A percentile compares a stretch with the other conserved stretches of the same genome.
Evolutionary conservation across 1,140 invertebrate genomes (phyloP).

Genomic region (Drosophila athabasca): DNA sequence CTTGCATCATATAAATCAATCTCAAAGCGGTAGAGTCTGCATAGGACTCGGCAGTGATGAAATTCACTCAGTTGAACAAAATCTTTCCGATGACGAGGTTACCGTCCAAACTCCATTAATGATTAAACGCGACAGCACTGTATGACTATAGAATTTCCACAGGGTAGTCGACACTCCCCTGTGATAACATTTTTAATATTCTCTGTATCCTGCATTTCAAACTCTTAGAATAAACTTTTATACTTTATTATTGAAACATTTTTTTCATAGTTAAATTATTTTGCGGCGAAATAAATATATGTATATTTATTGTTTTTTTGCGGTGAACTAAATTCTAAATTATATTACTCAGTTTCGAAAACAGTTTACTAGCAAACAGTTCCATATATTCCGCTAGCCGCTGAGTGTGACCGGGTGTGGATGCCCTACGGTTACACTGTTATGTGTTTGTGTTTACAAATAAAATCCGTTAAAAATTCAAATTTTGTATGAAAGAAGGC

Average conservation of each 20-base stretch:
- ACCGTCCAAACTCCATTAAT: constrained; percentile 85
- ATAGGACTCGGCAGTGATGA: constrained; percentile 57
- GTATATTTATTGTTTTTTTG: not conserved
- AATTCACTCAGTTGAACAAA: constrained; percentile 62
- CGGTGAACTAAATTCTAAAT: too few relatives aligned
- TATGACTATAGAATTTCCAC: constrained; percentile 84
- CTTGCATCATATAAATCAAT: constrained; percentile 74
- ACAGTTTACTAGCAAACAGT: too few relatives aligned
- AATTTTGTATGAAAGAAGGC: too few relatives aligned
- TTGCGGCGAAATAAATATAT: constrained; percentile 37
- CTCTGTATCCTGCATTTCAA: constrained; percentile 53
- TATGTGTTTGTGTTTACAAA: too few relatives aligned
- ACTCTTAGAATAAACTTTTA: constrained; percentile 57
- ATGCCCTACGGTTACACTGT: too few relatives aligned
- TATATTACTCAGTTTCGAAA: too few relatives aligned
- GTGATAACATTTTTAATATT: constrained; percentile 64
- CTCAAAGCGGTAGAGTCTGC: constrained; percentile 60
- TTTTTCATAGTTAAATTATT: constrained; percentile 46
- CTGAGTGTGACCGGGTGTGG: too few relatives aligned
- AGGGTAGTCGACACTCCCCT: constrained; percentile 74
- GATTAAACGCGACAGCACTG: constrained; percentile 85
- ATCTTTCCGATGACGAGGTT: constrained; percentile 84
- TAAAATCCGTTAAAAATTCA: too few relatives aligned
- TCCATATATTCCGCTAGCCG: too few relatives aligned
- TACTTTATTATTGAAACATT: constrained; percentile 52